A percentile compares a stretch with the other conserved stretches of the same genome.
phyloP scores from a whole-genome alignment of 2,797 vertebrate genomes.

The Limosa lapponica region DNA sequence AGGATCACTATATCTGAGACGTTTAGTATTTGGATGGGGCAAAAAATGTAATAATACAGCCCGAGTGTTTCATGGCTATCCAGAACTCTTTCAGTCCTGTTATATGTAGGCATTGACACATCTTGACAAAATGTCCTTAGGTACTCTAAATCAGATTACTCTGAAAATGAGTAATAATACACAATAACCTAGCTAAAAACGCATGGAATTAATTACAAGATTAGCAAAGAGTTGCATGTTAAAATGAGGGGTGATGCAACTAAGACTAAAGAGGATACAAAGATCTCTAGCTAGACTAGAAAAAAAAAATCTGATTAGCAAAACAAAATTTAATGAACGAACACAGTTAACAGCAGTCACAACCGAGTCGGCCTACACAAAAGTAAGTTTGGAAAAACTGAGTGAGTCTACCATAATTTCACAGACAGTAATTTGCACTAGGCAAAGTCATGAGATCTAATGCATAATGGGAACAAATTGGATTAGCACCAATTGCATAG shows the following conservation, averaged over 20 bases:
- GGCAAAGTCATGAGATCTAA: neutral
- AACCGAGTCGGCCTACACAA: slow-evolving; percentile 4
- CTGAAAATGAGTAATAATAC: neutral
- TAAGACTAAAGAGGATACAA: neutral
- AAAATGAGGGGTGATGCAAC: neutral
- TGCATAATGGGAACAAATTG: neutral
- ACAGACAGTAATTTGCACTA: neutral
- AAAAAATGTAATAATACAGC: neutral
- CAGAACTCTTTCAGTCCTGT: neutral
- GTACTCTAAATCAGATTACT: neutral
- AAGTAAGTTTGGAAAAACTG: neutral
- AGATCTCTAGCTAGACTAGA: neutral
- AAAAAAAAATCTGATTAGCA: neutral
- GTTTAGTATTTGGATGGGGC: neutral
- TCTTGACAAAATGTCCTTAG: neutral
- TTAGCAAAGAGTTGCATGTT: neutral
- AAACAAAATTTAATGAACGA: neutral
- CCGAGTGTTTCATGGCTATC: neutral
- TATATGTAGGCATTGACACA: neutral
- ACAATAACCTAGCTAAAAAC: neutral
- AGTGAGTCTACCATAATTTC: neutral
- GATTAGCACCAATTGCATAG: slow-evolving; percentile 15
- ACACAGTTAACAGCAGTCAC: neutral
- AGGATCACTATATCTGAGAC: neutral
- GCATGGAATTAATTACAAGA: neutral